phyloP scores from a whole-genome alignment of 1,140 invertebrate species.

The Eubasilissa regina region DNA sequence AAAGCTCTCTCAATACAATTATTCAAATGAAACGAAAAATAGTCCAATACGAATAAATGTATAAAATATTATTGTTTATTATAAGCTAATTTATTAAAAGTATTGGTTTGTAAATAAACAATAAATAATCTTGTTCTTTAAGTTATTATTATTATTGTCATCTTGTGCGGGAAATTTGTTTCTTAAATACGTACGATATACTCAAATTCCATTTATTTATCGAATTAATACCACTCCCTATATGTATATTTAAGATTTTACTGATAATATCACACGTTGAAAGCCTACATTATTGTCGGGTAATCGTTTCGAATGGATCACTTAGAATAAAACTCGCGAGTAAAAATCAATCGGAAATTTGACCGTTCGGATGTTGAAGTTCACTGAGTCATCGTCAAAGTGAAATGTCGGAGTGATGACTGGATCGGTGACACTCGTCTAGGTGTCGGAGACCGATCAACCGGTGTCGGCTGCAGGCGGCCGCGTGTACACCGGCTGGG shows the following conservation, averaged over 20 bases:
- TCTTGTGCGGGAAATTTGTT: neutral
- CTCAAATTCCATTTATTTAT: neutral
- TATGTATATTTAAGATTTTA: slow-evolving; percentile 13
- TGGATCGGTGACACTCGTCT: neutral
- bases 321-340: neutral
- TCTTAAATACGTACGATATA: slow-evolving; percentile 3
- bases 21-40: neutral
- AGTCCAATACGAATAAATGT: slow-evolving; percentile 17
- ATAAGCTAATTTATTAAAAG: no score
- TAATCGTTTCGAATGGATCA: neutral
- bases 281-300: slow-evolving; percentile 28
- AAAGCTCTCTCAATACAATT: neutral
- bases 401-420: no score
- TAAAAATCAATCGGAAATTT: no score
- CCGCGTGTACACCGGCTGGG: slow-evolving; percentile 40
- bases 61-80: slow-evolving; percentile 14
- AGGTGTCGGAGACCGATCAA: slow-evolving; percentile 35
- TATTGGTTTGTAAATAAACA: no score
- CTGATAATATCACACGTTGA: slow-evolving; percentile 26
- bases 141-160: slow-evolving; percentile 8
- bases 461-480: slow-evolving; percentile 34
- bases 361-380: no score
- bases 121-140: neutral
- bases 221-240: neutral
- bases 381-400: no score